phyloP scores from a whole-genome alignment of 2,888 invertebrate species.

The Crioceris asparagi region DNA sequence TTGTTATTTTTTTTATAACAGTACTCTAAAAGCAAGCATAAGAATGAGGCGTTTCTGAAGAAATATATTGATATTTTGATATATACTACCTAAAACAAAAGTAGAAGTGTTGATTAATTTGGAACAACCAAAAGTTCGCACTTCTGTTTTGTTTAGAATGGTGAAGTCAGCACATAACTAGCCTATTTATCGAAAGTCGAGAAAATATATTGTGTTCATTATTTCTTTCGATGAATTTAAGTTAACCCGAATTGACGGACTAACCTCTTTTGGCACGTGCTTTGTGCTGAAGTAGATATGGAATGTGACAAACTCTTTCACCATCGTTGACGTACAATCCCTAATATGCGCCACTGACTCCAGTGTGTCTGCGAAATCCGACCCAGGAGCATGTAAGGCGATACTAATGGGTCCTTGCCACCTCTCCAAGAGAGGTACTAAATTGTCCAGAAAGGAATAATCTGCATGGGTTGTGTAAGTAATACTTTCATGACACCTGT shows the following conservation, averaged over 20 bases:
- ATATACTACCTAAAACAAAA: too few relatives aligned
- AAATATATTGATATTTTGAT: too few relatives aligned
- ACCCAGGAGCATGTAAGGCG: slow-evolving; percentile 78
- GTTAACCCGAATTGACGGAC: slow-evolving; percentile 9
- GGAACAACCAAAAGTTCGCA: neutral
- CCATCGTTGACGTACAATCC: slow-evolving; percentile 61
- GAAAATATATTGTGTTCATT: too few relatives aligned
- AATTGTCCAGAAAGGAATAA: slow-evolving; percentile 82
- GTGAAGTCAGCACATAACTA: too few relatives aligned
- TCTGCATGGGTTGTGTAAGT: slow-evolving; percentile 91
- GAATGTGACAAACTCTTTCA: slow-evolving; percentile 74
- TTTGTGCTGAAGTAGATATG: slow-evolving; percentile 82
- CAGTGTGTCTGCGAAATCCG: slow-evolving; percentile 66
- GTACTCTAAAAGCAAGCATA: too few relatives aligned
- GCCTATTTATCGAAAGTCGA: too few relatives aligned
- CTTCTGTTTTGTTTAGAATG: neutral
- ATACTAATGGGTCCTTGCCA: slow-evolving; percentile 85
- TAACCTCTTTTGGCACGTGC: slow-evolving; percentile 65
- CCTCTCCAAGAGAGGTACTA: slow-evolving; percentile 70
- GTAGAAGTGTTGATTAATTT: neutral
- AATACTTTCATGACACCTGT: slow-evolving; percentile 71
- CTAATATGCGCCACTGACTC: slow-evolving; percentile 72
- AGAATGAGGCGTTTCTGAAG: too few relatives aligned
- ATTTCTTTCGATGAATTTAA: too few relatives aligned
- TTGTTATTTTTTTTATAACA: too few relatives aligned